Base-by-base conservation (phyloP, 1,140 invertebrate species). In the Episyrphus balteatus region DNA sequence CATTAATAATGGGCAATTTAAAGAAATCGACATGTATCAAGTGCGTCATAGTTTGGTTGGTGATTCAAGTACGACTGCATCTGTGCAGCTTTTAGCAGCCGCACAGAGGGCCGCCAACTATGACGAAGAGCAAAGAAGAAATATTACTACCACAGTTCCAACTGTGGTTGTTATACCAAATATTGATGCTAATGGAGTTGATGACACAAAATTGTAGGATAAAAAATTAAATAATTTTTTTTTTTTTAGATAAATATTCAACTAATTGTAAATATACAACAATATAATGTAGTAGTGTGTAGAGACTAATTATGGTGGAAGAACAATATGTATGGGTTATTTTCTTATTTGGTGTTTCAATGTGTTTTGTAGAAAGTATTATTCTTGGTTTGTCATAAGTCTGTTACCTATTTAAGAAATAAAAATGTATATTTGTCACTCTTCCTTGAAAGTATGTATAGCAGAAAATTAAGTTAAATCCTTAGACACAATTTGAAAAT, bases 111-210 rank as follows among this genome's bases (percentile, higher is more conserved):
- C 36, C 46, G 12, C 26, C 33, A 15, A 44, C 45, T 30, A 30
- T 26, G 31, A 12, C 44, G 39, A n/a, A 33, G 39, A 26, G 8
- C 21, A 26, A 26, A 26, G 21, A 26, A 26, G 21, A 26, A 26
- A 26, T 26, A 8, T n/a, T n/a, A n/a, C 40, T 34, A 34, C 30
- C 26, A 45, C 45, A 14, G 50, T 66, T 46, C 62, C 62, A 32
- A 56, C 58, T 49, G 62, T 66, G 51, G 59, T 66, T 44, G 60
- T 66, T 43, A 59, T 66, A 48, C 62, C 62, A 38, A 62, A 66
- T 58, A 19, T 19, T 19, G 19, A 40, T 17, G 21, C n/a, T 19
- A 51, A 50, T 39, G 41, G 38, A 38, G 56, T 62, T 37, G 59
- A 60, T 34, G 63, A 66, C 54, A 66, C 63, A 36, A 58, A 60